Percentiles rank a stretch among this genome's conserved stretches.
Evolutionary conservation across 1,140 invertebrate species (phyloP).

Genomic region (Neodiprion fabricii): DNA sequence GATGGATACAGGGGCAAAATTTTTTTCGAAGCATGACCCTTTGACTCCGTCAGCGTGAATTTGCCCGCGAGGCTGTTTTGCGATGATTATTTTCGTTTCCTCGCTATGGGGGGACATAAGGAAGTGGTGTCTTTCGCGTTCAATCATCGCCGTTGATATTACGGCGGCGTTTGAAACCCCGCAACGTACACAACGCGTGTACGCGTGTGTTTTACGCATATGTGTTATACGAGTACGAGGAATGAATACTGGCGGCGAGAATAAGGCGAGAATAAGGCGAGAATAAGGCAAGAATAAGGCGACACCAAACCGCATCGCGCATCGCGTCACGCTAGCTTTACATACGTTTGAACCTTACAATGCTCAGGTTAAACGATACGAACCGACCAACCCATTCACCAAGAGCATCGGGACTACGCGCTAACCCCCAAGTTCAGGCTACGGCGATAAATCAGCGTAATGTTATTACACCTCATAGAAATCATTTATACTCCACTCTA

Average conservation of each 20-base stretch:
- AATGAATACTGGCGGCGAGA: neutral
- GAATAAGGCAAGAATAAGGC: neutral
- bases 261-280: neutral
- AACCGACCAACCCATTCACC: neutral
- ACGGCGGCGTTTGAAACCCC: too few species aligned
- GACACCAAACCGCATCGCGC: neutral
- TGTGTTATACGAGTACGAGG: neutral
- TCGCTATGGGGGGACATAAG: neutral
- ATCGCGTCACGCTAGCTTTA: neutral
- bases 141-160: neutral
- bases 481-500: neutral
- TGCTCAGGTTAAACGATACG: conserved; percentile 2
- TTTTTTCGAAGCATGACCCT: neutral
- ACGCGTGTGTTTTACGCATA: too few species aligned
- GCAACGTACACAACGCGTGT: too few species aligned
- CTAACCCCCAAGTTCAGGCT: conserved; percentile 1
- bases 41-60: neutral
- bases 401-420: neutral
- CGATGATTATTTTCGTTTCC: neutral
- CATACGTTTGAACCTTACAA: conserved; percentile 4
- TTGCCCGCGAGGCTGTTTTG: neutral
- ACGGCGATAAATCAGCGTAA: conserved; percentile 2
- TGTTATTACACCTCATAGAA: conserved; percentile 7
- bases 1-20: neutral
- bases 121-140: conserved; percentile 3